Percentiles rank a stretch among this genome's conserved stretches.
Conservation (phyloP, 2,113 vertebrate genomes). For the Phasianus colchicus region DNA sequence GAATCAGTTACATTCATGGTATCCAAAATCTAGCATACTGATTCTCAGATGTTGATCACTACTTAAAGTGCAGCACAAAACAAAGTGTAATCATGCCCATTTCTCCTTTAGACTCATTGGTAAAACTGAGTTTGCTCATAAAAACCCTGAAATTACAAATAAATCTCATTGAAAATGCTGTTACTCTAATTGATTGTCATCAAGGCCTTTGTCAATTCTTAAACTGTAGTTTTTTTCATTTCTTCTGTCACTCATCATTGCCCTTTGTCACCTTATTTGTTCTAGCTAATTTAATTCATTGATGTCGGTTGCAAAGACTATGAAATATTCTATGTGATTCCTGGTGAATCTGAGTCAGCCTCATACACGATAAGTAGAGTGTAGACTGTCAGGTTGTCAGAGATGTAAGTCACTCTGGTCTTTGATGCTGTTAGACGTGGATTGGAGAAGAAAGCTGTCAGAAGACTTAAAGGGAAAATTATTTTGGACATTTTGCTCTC, state of each 20-base stretch:
- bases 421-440: not conserved
- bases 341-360: slow-evolving; percentile 54
- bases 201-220: slow-evolving; percentile 33
- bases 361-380: slow-evolving; percentile 37
- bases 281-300: slow-evolving; percentile 79
- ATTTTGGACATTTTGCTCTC: not conserved
- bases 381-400: not conserved
- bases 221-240: slow-evolving; percentile 59
- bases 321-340: slow-evolving; percentile 55
- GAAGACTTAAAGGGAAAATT: not conserved
- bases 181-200: slow-evolving; percentile 35
- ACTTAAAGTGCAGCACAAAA: not conserved
- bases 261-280: slow-evolving; percentile 77
- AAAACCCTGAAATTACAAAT: not conserved
- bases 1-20: not conserved
- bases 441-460: not conserved
- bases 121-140: slow-evolving; percentile 1
- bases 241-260: slow-evolving; percentile 74
- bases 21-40: not conserved
- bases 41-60: not conserved
- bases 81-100: not conserved
- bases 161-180: slow-evolving; percentile 24
- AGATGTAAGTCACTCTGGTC: not conserved
- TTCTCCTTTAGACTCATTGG: not conserved
- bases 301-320: slow-evolving; percentile 67